Percentiles rank a stretch among this genome's conserved stretches.
Evolutionary conservation across 2,888 invertebrate genomes (phyloP).

Genomic region (Latheticus oryzae): DNA sequence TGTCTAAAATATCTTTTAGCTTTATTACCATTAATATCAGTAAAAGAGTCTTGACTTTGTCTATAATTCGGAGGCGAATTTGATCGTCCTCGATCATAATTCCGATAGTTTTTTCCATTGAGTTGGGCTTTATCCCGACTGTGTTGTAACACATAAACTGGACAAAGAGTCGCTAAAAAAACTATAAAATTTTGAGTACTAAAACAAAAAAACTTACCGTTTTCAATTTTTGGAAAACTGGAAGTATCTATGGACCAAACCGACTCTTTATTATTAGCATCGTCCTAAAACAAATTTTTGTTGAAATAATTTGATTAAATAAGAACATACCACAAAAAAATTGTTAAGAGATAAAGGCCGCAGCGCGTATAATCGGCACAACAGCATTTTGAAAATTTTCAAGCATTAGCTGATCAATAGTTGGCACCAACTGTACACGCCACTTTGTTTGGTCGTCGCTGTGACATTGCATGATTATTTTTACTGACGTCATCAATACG

Average conservation of each 20-base stretch:
- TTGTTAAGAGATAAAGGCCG: slow-evolving; percentile 60
- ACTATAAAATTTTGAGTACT: slow-evolving; percentile 4
- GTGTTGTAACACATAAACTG: slow-evolving; percentile 62
- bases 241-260: slow-evolving; percentile 60
- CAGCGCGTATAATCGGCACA: slow-evolving; percentile 64
- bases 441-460: slow-evolving; percentile 38
- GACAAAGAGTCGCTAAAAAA: slow-evolving; percentile 56
- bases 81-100: slow-evolving; percentile 59
- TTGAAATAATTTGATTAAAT: no score
- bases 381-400: slow-evolving; percentile 57
- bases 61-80: slow-evolving; percentile 60
- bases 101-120: slow-evolving; percentile 44
- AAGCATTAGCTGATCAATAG: slow-evolving; percentile 49
- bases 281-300: slow-evolving; percentile 16
- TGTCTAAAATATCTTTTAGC: slow-evolving; percentile 24
- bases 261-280: slow-evolving; percentile 46
- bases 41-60: slow-evolving; percentile 12
- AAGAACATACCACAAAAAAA: slow-evolving; percentile 62
- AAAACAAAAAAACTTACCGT: no score
- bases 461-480: slow-evolving; percentile 64
- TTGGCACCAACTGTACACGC: slow-evolving; percentile 39
- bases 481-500: slow-evolving; percentile 51
- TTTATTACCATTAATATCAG: slow-evolving; percentile 12
- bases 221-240: slow-evolving; percentile 51
- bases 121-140: slow-evolving; percentile 45